phyloP scores from a whole-genome alignment of 92 coral and sea anemone genomes.

The Parazoanthus swiftii region DNA sequence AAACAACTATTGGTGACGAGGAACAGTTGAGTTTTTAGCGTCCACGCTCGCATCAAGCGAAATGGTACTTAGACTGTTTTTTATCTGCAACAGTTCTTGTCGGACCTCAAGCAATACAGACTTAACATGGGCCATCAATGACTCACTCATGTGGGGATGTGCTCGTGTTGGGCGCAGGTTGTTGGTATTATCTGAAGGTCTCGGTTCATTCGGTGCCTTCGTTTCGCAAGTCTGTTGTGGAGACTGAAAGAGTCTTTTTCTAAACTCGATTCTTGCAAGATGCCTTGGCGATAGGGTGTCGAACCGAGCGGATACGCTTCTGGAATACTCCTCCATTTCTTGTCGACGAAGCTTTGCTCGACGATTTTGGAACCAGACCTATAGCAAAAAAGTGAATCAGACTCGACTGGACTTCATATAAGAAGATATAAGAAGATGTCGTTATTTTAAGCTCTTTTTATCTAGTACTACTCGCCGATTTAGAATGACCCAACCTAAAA shows the following conservation, averaged over 20 bases:
- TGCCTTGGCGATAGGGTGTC: neutral
- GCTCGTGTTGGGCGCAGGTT: neutral
- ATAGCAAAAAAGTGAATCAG: neutral
- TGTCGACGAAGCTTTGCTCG: neutral
- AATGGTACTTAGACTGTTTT: no score
- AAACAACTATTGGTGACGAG: neutral
- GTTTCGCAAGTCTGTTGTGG: no score
- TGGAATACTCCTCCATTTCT: neutral
- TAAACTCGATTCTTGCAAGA: neutral
- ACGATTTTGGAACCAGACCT: conserved; percentile 15
- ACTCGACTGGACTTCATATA: no score
- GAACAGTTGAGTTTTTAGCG: neutral
- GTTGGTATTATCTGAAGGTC: neutral
- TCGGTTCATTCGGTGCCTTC: neutral
- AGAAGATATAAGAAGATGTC: no score
- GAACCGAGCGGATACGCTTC: neutral
- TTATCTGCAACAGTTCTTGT: no score
- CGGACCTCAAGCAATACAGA: neutral
- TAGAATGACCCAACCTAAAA: no score
- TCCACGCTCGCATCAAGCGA: neutral
- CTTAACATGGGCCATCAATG: neutral
- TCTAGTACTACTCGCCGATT: no score
- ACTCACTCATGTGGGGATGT: neutral
- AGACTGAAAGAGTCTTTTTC: no score
- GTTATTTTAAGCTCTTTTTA: no score